These are phyloP conservation scores for Oryzias javanicus DNA, from an alignment of 2,113 vertebrate species.

Conservation along the genomic window DNA sequence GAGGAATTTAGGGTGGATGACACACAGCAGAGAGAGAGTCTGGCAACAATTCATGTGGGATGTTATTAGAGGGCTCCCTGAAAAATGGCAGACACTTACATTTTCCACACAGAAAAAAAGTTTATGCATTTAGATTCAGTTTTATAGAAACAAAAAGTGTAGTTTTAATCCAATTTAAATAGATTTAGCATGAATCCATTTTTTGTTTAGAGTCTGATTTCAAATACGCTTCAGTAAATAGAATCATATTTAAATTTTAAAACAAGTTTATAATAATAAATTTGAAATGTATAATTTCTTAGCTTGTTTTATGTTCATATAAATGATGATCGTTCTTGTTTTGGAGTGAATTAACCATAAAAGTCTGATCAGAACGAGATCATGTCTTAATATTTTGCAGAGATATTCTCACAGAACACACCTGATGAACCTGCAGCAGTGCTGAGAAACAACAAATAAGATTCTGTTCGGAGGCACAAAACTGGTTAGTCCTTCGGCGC, in stretches of 20 bases:
- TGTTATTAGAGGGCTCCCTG: slow-evolving; percentile 19
- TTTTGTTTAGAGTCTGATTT: too few species aligned
- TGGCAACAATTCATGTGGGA: slow-evolving; percentile 31
- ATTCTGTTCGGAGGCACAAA: slow-evolving; percentile 29
- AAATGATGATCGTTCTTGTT: slow-evolving; percentile 27
- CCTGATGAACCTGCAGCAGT: slow-evolving; percentile 39
- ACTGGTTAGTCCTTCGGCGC: slow-evolving; percentile 48
- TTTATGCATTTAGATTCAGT: too few species aligned
- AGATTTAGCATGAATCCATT: too few species aligned
- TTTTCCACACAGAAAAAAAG: background rate
- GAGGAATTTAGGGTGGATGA: slow-evolving; percentile 54
- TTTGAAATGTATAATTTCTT: slow-evolving; percentile 30
- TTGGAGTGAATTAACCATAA: slow-evolving; percentile 24
- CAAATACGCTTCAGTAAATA: background rate
- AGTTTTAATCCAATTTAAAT: too few species aligned
- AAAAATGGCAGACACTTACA: slow-evolving; percentile 33
- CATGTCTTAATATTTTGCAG: slow-evolving; percentile 13
- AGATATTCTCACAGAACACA: slow-evolving; percentile 26
- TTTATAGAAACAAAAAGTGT: too few species aligned
- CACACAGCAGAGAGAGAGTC: slow-evolving; percentile 40
- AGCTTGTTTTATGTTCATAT: slow-evolving; percentile 43
- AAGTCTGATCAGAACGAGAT: slow-evolving; percentile 20
- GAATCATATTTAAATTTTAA: slow-evolving; percentile 30
- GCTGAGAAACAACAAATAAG: slow-evolving; percentile 38
- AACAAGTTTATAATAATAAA: slow-evolving; percentile 35